Base-by-base conservation (phyloP, 2,888 invertebrate species). In the Meiosimyza decipiens region DNA sequence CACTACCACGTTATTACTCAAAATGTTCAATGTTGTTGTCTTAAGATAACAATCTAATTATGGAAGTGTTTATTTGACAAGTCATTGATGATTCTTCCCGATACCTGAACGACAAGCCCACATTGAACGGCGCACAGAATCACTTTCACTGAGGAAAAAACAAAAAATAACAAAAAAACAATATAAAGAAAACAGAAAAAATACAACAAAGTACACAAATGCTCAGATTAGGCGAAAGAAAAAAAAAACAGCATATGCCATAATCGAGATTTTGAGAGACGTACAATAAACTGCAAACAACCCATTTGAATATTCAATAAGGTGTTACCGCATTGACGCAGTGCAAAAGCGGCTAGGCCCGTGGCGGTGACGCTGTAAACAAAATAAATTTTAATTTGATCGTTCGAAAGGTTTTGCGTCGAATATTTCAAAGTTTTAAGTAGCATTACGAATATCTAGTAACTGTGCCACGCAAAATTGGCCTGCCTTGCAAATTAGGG, bases 241-340 rank as follows among this genome's bases (percentile, higher is more conserved):
- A 22, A 66, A 69, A 69, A 18, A 33, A 57, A 60, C 47, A 59
- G n/a, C 50, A 40, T 60, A 60, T 28, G 4, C 28, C 40, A 40
- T 40, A 9, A 40, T 9, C 22, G 15, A 71, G 59, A 71, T 64
- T 18, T 57, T 49, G 49, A 47, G 66, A 47, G 54, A 66, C 54
- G 52, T 59, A 71, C n/a, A 71, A 64, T 49, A 71, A 64, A 64
- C 15, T 28, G 9, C 12, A 57, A 51, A 40, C 50, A 40, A 59
- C 54, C 71, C 51, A 52, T 57, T 71, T 64, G 57, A 71, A 71
- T 71, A 71, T 64, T 64, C 71, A 63, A 71, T 63, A 71, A 71
- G 71, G 52, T 71, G 71, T 71, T 71, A 63, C 54, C 40, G 13
- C 71, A 69, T 64, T 49, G 63, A 1, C 13, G 18, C 11, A n/a